These are phyloP conservation scores for Melinopterus prodromus DNA, from an alignment of 2,888 invertebrate genomes.

Conservation along the genomic window DNA sequence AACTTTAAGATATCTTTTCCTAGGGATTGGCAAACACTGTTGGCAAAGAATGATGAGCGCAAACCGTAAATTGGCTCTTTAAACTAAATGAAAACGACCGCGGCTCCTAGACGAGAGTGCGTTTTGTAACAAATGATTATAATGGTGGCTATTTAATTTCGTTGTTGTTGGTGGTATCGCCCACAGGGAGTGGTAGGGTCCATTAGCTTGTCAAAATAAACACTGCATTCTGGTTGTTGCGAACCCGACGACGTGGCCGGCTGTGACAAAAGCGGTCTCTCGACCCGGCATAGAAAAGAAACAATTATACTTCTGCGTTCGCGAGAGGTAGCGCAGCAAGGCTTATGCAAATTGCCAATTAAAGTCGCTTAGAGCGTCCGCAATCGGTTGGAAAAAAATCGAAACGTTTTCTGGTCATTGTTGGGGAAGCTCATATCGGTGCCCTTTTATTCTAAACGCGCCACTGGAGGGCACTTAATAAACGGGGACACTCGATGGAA, in stretches of 20 bases:
- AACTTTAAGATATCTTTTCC: too few species aligned
- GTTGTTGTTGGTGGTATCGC: neutral
- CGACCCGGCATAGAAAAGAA: neutral
- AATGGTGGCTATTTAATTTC: neutral
- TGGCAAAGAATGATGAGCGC: neutral
- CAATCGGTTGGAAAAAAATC: neutral
- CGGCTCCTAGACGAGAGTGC: neutral
- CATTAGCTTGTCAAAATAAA: conserved; percentile 4
- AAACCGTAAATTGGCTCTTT: neutral
- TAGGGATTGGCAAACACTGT: too few species aligned
- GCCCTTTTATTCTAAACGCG: neutral
- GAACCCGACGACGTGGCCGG: neutral
- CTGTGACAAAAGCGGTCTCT: neutral
- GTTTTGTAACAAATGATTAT: neutral
- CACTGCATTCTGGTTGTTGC: neutral
- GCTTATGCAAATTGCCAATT: conserved; percentile 4
- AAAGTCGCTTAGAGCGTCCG: neutral
- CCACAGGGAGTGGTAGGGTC: neutral
- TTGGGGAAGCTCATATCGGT: neutral
- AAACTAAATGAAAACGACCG: neutral
- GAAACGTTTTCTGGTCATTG: neutral
- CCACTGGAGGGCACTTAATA: neutral
- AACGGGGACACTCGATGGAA: neutral
- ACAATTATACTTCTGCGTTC: neutral
- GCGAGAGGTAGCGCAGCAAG: neutral